These are phyloP conservation scores for Formica selysi DNA, from an alignment of 1,140 invertebrate genomes.

Conservation along the genomic window DNA sequence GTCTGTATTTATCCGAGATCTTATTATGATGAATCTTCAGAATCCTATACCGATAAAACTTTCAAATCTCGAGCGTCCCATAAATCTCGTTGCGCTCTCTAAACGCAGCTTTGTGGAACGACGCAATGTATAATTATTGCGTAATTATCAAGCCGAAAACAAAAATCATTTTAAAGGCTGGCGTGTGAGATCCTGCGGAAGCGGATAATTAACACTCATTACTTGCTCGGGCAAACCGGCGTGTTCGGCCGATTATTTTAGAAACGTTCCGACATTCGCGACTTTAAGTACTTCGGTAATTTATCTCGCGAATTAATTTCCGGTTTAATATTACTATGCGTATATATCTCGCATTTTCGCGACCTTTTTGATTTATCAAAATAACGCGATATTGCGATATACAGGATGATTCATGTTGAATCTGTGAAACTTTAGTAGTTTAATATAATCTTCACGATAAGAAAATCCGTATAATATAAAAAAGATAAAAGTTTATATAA, in stretches of 20 bases:
- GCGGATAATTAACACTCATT: slow-evolving; percentile 61
- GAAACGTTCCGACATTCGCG: slow-evolving; percentile 10
- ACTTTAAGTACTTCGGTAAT: slow-evolving; percentile 36
- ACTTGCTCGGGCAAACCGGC: slow-evolving; percentile 16
- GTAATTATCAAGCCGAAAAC: slow-evolving; percentile 35
- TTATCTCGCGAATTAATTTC: slow-evolving; percentile 17
- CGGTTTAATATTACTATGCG: slow-evolving; percentile 16
- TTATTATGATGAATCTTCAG: slow-evolving; percentile 26
- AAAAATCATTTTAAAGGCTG: slow-evolving; percentile 41
- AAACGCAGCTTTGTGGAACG: slow-evolving; percentile 32
- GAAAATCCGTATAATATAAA: background rate
- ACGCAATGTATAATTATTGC: slow-evolving; percentile 33
- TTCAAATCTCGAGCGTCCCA: slow-evolving; percentile 3
- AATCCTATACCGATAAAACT: background rate
- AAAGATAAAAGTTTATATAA: background rate
- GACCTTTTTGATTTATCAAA: background rate
- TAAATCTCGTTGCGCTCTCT: slow-evolving; percentile 6
- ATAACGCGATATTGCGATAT: background rate
- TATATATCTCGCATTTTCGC: background rate
- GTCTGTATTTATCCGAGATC: slow-evolving; percentile 7
- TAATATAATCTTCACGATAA: slow-evolving; percentile 10
- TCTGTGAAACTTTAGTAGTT: background rate
- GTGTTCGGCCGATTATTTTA: slow-evolving; percentile 27
- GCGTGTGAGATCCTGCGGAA: slow-evolving; percentile 34
- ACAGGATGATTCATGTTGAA: background rate